Conservation (phyloP, 2,888 invertebrate genomes). For the Microplitis deprimator region DNA sequence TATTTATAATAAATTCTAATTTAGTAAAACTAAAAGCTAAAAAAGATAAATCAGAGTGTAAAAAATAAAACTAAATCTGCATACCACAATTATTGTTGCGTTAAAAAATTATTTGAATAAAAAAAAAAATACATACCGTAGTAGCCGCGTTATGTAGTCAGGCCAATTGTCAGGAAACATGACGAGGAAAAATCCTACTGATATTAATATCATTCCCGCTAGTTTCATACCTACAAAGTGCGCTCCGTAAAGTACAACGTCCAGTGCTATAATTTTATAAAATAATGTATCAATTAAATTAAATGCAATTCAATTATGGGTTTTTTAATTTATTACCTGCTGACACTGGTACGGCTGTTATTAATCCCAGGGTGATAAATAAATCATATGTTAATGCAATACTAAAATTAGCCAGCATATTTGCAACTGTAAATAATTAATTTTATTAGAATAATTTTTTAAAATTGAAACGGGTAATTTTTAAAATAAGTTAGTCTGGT, state of each 20-base stretch:
- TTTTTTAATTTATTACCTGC: slow-evolving; percentile 79
- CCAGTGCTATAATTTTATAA: slow-evolving; percentile 78
- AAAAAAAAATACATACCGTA: slow-evolving; percentile 78
- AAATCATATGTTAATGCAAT: slow-evolving; percentile 94
- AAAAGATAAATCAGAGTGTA: slow-evolving; percentile 31
- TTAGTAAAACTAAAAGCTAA: slow-evolving; percentile 44
- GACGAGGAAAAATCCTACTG: slow-evolving; percentile 92
- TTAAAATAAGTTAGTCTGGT: background rate
- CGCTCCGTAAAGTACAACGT: slow-evolving; percentile 87
- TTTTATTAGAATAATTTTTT: slow-evolving; percentile 8
- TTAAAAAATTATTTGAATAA: slow-evolving; percentile 46
- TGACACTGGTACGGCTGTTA: slow-evolving; percentile 94
- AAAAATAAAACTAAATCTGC: slow-evolving; percentile 58
- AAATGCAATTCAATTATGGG: background rate
- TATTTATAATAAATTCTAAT: background rate
- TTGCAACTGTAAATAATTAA: slow-evolving; percentile 81
- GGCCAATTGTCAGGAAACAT: slow-evolving; percentile 98
- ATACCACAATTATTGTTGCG: slow-evolving; percentile 55
- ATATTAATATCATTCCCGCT: slow-evolving; percentile 92
- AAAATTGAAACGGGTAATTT: background rate
- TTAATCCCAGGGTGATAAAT: slow-evolving; percentile 93
- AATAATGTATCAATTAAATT: background rate
- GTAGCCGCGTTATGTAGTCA: slow-evolving; percentile 89
- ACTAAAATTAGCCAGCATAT: slow-evolving; percentile 94
- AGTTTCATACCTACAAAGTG: slow-evolving; percentile 95